Base-by-base conservation (phyloP, 2,888 invertebrate species). In the Ashinkailepas kermadecensis region DNA sequence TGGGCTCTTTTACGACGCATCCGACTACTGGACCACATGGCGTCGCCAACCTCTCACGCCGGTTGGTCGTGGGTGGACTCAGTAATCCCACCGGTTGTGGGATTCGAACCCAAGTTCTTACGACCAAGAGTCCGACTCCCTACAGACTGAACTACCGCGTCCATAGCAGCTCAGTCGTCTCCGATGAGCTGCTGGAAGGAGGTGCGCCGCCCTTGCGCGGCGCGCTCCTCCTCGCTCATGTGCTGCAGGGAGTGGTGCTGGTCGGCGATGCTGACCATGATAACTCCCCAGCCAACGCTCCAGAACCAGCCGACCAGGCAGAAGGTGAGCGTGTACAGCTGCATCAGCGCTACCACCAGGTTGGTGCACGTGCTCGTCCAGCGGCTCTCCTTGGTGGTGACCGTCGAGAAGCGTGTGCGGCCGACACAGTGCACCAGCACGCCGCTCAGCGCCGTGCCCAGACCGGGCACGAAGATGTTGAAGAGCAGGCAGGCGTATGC, bases 211-310 rank as follows among this genome's bases (percentile, higher is more conserved):
- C 12, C 13, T 25, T 57, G 58, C 6, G 58, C 23, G 4, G 78
- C n/a, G 11, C 78, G 57, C 58, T 78, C 57, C 58, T 78, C 78
- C 23, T 9, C 57, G 57, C 23, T 58, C 78, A 78, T 78, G 12
- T 21, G 4, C 57, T 58, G 57, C 80, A 81, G 39, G 18, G 25
- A 58, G 58, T 39, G 80, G 23, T 25, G 91, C 94, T 92, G 88
- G 97, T 97, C 92, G 83, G 97, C 93, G 86, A 95, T 91, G 86
- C 92, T 93, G 84, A 97, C 89, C 93, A 97, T 94, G 86, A 95
- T 94, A 84, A 96, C 92, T 6, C 97, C 98, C 98, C 98, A 98
- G 92, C 96, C 96, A 84, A 98, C 93, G 83, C 96, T 95, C 98
- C 98, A 98, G 85, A 97, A 97, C 97, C 97, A 98, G 25, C 98